Percentiles rank a stretch among this genome's conserved stretches.
These are phyloP conservation scores for Halichoeres trimaculatus DNA, from an alignment of 2,113 vertebrate species.

Conservation along the genomic window DNA sequence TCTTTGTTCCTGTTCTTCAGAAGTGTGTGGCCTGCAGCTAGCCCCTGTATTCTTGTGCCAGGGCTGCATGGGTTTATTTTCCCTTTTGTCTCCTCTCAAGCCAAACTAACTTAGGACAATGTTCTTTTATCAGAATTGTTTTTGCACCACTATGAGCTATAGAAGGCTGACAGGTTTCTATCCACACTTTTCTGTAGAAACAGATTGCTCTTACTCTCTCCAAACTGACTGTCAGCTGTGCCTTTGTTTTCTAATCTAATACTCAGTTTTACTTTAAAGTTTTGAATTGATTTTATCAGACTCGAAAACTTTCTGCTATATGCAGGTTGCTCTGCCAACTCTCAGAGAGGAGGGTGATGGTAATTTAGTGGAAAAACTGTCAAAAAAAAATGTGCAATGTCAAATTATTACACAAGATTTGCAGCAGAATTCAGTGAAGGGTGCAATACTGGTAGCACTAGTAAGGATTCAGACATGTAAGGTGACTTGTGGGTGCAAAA, in stretches of 20 bases:
- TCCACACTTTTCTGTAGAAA: slow-evolving; percentile 35
- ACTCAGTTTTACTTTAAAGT: slow-evolving; percentile 18
- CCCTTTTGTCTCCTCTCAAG: slow-evolving; percentile 65
- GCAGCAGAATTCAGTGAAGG: slow-evolving; percentile 27
- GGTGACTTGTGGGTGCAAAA: slow-evolving; percentile 7
- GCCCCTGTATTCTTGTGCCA: slow-evolving; percentile 71
- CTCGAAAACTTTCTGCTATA: slow-evolving; percentile 12
- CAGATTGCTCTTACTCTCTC: slow-evolving; percentile 41
- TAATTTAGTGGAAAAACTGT: slow-evolving; percentile 37
- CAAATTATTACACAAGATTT: slow-evolving; percentile 39
- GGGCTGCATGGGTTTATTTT: slow-evolving; percentile 72
- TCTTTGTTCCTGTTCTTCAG: slow-evolving; percentile 54
- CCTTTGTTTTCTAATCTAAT: slow-evolving; percentile 53
- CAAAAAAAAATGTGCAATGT: slow-evolving; percentile 24
- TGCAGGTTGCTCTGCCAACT: slow-evolving; percentile 30
- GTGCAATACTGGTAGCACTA: slow-evolving; percentile 1
- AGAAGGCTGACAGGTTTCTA: slow-evolving; percentile 43
- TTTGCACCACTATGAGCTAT: slow-evolving; percentile 42
- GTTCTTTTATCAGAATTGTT: slow-evolving; percentile 71
- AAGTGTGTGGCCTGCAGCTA: slow-evolving; percentile 55
- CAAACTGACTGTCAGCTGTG: slow-evolving; percentile 18
- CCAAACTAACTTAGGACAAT: slow-evolving; percentile 67
- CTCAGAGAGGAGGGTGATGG: slow-evolving; percentile 23
- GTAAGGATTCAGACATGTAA: neutral
- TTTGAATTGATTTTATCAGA: slow-evolving; percentile 39